Percentiles rank a stretch among this genome's conserved stretches.
Evolutionary conservation across 2,888 invertebrate species (phyloP).

Genomic region (Synergus umbraculus): DNA sequence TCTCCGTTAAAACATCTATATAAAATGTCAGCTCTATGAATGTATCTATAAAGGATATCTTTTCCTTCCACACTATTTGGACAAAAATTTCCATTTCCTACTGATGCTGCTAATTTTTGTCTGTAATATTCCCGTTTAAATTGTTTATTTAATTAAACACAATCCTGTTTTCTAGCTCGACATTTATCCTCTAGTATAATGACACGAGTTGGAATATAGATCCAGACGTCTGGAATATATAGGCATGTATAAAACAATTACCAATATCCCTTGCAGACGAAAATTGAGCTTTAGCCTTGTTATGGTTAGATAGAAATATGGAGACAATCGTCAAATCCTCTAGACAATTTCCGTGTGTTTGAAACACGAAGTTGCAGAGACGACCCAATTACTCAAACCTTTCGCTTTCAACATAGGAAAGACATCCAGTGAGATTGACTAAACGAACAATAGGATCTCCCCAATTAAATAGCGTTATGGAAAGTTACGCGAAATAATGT

Average conservation of each 20-base stretch:
- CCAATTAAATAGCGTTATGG: conserved; percentile 20
- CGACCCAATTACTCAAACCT: conserved; percentile 33
- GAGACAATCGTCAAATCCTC: not conserved
- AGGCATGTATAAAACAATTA: not conserved
- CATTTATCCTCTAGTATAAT: not conserved
- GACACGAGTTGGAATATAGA: not conserved
- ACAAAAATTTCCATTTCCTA: not conserved
- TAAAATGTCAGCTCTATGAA: not conserved
- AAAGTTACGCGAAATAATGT: not conserved
- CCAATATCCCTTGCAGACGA: not conserved
- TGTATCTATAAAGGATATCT: not conserved
- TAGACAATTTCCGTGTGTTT: conserved; percentile 8
- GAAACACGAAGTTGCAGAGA: not conserved
- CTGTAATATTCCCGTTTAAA: not conserved
- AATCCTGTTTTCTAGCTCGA: not conserved
- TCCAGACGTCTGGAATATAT: not conserved
- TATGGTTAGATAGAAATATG: conserved; percentile 16
- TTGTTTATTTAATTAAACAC: not conserved
- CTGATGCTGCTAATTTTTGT: not conserved
- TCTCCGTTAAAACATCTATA: no score
- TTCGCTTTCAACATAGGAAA: conserved; percentile 14
- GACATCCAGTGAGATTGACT: conserved; percentile 1
- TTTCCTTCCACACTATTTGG: no score
- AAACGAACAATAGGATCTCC: not conserved
- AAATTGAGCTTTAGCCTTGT: not conserved